Base-by-base conservation (phyloP, 1,140 invertebrate genomes). In the Hyles euphorbiae region DNA sequence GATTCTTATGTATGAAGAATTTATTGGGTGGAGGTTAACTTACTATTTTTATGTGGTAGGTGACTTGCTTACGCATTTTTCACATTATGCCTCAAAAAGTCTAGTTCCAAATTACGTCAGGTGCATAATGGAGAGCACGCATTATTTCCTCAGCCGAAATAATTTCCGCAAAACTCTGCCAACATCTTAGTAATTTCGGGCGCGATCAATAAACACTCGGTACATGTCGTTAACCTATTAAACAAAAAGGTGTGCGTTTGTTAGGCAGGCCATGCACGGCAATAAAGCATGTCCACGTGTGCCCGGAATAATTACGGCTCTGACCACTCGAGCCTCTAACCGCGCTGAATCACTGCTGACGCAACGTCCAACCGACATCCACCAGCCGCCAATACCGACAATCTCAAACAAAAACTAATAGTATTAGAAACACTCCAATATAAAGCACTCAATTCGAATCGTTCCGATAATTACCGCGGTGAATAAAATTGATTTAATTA, bases 221-320 rank as follows among this genome's bases (percentile, higher is more conserved):
- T 48, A 67, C 65, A 70, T 70, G 77, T 76, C 75, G 75, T 78
- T 81, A 80, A 78, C 73, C 71, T 69, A 76, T 75, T 76, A 75
- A 76, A 67, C 66, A 72, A 75, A 76, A 79, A 71, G 64, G 67
- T 74, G 66, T 64, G 64, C 69, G 63, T 74, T 79, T 75, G 72
- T 78, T 71, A 78, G 71, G 67, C 79, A 70, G 59, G 50, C 68
- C 74, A 68, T 76, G 73, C 59, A 65, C 71, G 63, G 56, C 61
- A 70, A 74, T 83, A 82, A 81, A 81, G 61, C 69, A 70, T 72
- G 67, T 79, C 72, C 75, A 82, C 79, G 77, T 84, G 76, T 81
- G 75, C 67, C 74, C 69, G 58, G 81, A 87, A 87, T 84, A 84
- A 83, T 83, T 84, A 82, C 74, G 56, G 63, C 59, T 67, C 51